Base-by-base conservation (phyloP, 2,113 vertebrate genomes). In the Illadopsis cleaveri region DNA sequence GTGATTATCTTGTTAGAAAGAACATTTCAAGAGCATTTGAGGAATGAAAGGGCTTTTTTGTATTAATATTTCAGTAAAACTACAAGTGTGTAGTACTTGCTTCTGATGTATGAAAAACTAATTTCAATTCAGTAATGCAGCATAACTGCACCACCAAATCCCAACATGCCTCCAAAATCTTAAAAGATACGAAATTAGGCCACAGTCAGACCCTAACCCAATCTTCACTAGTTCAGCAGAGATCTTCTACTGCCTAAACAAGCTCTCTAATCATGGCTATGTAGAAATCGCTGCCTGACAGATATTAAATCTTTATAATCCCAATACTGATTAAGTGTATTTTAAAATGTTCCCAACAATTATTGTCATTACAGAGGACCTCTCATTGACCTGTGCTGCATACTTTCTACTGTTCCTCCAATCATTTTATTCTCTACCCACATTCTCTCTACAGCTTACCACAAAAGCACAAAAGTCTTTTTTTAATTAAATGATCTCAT, bases 11-110 rank as follows among this genome's bases (percentile, higher is more conserved):
- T 90, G 66, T 73, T 82, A 79, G 78, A 93, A 86, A 90, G 61
- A 96, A 37, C 58, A 78, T 70, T 93, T 97, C 88, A 91, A 85
- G 48, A 94, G 45, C 57, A 37, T 90, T 82, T 94, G 86, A 94
- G 58, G 51, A 96, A 96, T 80, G 17, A 95, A 93, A 91, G 38
- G 33, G 48, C 23, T 48, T 83, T 28, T 89, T 89, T 87, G 51
- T 89, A 89, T 77, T 73, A 95, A 68, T 90, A 91, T 85, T 95
- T 93, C 73, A 91, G 81, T 85, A 66, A 88, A 95, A 93, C 35
- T 80, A 31, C 12, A 18, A 85, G 50, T 28, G 35, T 28, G 23
- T 31, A 71, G 38, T 62, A 27, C n/a, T 92, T 54, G 24, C 27
- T 73, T 87, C 82, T 96, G 85, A 96, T 77, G 64, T 86, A 58